Base-by-base conservation (phyloP, 2,113 vertebrate species). In the Anhinga anhinga region DNA sequence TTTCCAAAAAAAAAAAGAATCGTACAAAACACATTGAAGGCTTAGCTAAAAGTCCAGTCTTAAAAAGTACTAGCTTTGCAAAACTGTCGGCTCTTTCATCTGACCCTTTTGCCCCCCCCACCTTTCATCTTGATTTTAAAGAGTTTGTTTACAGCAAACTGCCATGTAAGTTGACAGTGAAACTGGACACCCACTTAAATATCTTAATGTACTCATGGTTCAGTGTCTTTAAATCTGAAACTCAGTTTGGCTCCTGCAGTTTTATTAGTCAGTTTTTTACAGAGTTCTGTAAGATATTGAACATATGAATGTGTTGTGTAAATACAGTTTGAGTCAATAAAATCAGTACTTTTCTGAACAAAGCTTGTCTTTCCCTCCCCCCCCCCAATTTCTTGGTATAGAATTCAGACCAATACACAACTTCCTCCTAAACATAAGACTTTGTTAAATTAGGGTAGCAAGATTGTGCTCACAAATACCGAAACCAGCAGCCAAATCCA, bases 281-380 rank as follows among this genome's bases (percentile, higher is more conserved):
- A 95, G 96, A 96, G 83, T 96, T 95, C 97, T 98, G 97, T 98
- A 97, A 98, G 94, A 97, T 98, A 98, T 94, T 97, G 97, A 98
- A 98, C 94, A 97, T 96, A 96, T 86, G 93, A 98, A 97, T 98
- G 97, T 98, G 98, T 95, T 95, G 96, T 98, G 98, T 98, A 98
- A 98, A 98, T 98, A 98, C 53, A 92, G 96, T 98, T 98, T 98
- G 94, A 92, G 96, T 94, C 93, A 98, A 98, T 98, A 98, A 98
- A 98, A 97, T 90, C 72, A 96, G 82, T 92, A 88, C 92, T 96
- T 97, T 95, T 95, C 94, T 95, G 97, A 97, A 94, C 58, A 92
- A 52, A 93, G 19, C 32, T 40, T n/a, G n/a, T n/a, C n/a, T n/a
- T n/a, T n/a, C n/a, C n/a, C n/a, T n/a, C n/a, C n/a, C n/a, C n/a